Percentiles rank a stretch among this genome's conserved stretches.
Evolutionary conservation across 2,113 vertebrate genomes (phyloP).

Genomic region (Spea multiplicata): DNA sequence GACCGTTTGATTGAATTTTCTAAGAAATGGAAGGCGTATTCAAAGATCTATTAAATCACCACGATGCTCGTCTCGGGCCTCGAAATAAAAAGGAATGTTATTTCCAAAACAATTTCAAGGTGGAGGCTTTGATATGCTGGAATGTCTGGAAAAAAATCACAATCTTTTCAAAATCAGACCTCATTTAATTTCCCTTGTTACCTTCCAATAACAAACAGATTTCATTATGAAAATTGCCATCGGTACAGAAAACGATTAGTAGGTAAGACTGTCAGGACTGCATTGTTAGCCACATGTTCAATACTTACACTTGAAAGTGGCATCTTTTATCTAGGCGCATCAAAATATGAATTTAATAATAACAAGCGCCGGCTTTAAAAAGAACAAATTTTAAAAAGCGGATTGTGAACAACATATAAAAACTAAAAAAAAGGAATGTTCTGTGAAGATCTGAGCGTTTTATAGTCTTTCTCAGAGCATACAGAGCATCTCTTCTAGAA

Average conservation of each 20-base stretch:
- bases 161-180: not conserved
- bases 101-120: constrained; percentile 18
- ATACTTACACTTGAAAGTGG: not conserved
- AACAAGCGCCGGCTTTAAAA: not conserved
- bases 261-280: not conserved
- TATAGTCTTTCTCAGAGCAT: no score
- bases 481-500: no score
- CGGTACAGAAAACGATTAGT: not conserved
- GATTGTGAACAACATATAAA: no score
- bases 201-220: not conserved
- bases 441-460: no score
- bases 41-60: constrained; percentile 10
- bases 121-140: not conserved
- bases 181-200: constrained; percentile 11
- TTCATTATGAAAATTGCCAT: not conserved
- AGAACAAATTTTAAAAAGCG: no score
- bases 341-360: not conserved
- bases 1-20: constrained; percentile 16
- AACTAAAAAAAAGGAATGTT: no score
- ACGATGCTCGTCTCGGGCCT: not conserved
- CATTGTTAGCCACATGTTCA: not conserved
- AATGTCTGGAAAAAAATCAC: not conserved
- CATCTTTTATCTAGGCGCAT: not conserved
- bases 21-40: constrained; percentile 14
- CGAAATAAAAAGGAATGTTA: not conserved